Evolutionary conservation across 2,113 vertebrate species (phyloP).

Genomic region (Laterallus jamaicensis): DNA sequence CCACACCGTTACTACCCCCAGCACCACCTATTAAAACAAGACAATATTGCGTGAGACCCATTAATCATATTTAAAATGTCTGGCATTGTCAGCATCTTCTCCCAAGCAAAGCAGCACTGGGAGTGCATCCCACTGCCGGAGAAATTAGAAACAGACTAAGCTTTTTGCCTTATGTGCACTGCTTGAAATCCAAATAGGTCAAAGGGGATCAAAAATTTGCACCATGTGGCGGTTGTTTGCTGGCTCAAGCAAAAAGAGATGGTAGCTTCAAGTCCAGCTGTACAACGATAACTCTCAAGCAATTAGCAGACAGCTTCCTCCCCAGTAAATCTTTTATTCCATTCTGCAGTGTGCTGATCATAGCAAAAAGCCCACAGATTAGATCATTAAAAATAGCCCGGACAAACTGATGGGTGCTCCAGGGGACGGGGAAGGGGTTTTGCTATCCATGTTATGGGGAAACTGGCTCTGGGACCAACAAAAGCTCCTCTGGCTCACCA

Average conservation of each 20-base stretch:
- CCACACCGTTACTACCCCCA: neutral
- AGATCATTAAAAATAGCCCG: neutral
- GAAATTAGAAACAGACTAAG: neutral
- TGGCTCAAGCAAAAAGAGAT: neutral
- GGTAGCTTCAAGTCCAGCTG: neutral
- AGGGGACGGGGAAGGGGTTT: neutral
- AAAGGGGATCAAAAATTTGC: neutral
- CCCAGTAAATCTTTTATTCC: neutral
- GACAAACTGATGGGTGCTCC: neutral
- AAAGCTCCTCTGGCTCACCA: neutral
- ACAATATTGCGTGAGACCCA: neutral
- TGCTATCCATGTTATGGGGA: rapidly evolving
- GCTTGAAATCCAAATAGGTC: neutral
- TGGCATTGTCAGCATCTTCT: neutral
- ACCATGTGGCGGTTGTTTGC: neutral
- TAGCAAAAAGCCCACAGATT: neutral
- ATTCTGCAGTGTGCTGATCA: neutral
- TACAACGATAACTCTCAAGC: neutral
- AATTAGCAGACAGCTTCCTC: neutral
- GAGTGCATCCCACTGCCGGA: rapidly evolving
- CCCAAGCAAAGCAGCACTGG: neutral
- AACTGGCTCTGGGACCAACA: rapidly evolving
- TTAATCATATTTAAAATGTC: neutral
- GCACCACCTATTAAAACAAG: neutral
- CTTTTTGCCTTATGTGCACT: neutral